phyloP scores from a whole-genome alignment of 2,113 vertebrate genomes.

The Corvus cornix region DNA sequence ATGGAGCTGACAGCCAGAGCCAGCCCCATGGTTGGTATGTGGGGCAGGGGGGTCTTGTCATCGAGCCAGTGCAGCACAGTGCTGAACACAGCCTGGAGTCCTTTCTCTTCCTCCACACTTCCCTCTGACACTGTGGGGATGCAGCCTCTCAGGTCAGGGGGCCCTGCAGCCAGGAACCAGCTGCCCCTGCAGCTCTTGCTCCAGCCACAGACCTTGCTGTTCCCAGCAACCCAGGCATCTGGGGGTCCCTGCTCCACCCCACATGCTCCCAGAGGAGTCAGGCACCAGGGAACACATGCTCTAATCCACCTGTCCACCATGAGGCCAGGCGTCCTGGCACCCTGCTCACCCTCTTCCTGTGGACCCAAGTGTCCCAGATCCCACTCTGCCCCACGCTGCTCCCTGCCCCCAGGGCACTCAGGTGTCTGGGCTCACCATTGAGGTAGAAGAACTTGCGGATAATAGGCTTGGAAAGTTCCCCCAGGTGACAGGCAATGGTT shows the following conservation, averaged over 20 bases:
- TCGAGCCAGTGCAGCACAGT: background rate
- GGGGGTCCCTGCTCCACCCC: background rate
- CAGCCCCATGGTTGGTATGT: accelerated
- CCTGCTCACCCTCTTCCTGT: background rate
- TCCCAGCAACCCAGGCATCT: accelerated
- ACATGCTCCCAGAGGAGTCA: background rate
- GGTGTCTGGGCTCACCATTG: background rate
- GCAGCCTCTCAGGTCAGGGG: background rate
- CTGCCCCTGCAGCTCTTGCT: background rate
- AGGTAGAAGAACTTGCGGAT: slow-evolving; percentile 50
- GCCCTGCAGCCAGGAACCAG: background rate
- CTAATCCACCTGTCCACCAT: background rate
- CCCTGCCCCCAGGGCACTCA: background rate
- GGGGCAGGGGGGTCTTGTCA: accelerated
- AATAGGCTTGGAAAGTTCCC: background rate
- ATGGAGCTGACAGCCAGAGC: background rate
- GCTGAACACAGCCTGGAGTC: background rate
- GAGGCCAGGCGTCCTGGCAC: background rate
- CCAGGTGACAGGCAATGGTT: background rate
- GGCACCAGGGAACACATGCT: background rate
- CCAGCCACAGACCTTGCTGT: background rate
- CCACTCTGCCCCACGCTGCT: background rate
- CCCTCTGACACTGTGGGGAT: background rate
- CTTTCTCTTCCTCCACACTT: background rate
- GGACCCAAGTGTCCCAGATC: too few relatives aligned